A percentile compares a stretch with the other conserved stretches of the same genome.
Conservation (phyloP, 2,888 invertebrate species). For the Aspidapion aeneum region DNA sequence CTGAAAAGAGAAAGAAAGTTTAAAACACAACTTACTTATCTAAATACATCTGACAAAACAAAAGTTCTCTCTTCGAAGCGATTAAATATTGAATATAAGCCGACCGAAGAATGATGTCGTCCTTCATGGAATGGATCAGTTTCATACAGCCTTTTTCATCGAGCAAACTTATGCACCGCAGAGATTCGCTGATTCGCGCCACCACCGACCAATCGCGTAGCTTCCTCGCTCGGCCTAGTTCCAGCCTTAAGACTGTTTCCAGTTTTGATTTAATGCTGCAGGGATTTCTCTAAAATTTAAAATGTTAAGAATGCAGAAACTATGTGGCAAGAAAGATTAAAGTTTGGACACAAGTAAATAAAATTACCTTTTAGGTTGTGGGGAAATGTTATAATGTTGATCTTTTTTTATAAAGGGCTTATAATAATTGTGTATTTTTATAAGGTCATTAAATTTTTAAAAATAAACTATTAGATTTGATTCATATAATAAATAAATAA, state of each 20-base stretch:
- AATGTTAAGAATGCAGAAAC: not conserved
- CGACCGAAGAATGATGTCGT: conserved; percentile 73
- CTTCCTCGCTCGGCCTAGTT: conserved; percentile 79
- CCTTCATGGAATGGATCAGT: conserved; percentile 67
- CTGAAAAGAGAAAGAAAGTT: too few relatives aligned
- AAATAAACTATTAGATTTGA: too few relatives aligned
- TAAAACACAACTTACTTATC: conserved; percentile 58
- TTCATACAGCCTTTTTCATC: conserved; percentile 68
- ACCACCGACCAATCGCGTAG: conserved; percentile 72
- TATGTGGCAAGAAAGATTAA: not conserved
- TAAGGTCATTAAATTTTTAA: too few relatives aligned
- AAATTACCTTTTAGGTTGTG: not conserved
- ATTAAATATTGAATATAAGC: conserved; percentile 81
- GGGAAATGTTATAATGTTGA: not conserved
- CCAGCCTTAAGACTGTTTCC: conserved; percentile 66
- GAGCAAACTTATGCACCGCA: conserved; percentile 72
- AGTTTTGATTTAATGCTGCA: conserved; percentile 46
- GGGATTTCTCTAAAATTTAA: conserved; percentile 33
- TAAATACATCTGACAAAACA: conserved; percentile 71
- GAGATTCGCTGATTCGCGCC: conserved; percentile 78
- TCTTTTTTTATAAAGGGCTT: too few relatives aligned
- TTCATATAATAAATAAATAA: too few relatives aligned
- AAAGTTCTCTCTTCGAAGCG: conserved; percentile 72
- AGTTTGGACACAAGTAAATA: not conserved
- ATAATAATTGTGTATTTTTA: too few relatives aligned